phyloP scores from a whole-genome alignment of 2,888 invertebrate genomes.

The Rotaria sp. region DNA sequence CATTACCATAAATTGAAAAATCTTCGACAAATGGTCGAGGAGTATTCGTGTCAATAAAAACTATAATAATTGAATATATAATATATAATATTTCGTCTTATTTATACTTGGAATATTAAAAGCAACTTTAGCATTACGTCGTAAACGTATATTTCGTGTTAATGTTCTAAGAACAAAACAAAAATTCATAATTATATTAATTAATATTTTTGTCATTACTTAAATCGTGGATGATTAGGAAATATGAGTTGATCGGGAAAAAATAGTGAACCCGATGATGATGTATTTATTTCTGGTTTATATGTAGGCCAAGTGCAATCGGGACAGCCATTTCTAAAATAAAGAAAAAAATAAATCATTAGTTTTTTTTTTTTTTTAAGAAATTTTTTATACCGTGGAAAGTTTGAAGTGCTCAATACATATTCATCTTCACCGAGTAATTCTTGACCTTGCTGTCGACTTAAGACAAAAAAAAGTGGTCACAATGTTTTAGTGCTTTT shows the following conservation, averaged over 20 bases:
- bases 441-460: constrained; percentile 37
- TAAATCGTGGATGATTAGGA: constrained; percentile 87
- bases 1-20: constrained; percentile 60
- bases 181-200: constrained; percentile 20
- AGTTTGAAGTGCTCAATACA: constrained; percentile 31
- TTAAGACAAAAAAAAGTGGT: background rate
- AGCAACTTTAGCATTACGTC: constrained; percentile 86
- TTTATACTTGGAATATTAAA: constrained; percentile 84
- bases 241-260: constrained; percentile 90
- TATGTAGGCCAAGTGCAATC: constrained; percentile 74
- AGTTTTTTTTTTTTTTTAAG: too few species aligned
- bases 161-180: constrained; percentile 62
- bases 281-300: constrained; percentile 51
- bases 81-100: background rate
- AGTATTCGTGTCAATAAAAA: constrained; percentile 80
- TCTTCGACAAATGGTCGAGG: constrained; percentile 57
- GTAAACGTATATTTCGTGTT: constrained; percentile 79
- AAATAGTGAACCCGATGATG: constrained; percentile 72
- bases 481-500: too few species aligned
- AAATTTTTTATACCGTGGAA: constrained; percentile 1
- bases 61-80: constrained; percentile 59
- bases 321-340: constrained; percentile 65
- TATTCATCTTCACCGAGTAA: constrained; percentile 38
- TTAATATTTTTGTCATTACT: constrained; percentile 48
- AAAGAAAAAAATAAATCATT: background rate